Evolutionary conservation across 2,113 vertebrate species (phyloP).

Genomic region (Tragelaphus imberbis): DNA sequence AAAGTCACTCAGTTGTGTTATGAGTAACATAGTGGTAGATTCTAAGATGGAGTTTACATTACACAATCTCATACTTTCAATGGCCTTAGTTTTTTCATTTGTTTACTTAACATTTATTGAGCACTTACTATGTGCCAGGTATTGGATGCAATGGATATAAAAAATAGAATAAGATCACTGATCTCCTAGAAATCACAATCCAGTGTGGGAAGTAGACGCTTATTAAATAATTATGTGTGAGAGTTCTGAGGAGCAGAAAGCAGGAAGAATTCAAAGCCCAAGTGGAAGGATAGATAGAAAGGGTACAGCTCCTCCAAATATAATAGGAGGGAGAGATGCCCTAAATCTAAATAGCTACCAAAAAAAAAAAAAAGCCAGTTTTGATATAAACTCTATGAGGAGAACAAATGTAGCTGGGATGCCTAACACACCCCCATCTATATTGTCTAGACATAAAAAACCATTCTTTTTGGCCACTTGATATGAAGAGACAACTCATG

Average conservation of each 20-base stretch:
- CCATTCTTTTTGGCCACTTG: background rate
- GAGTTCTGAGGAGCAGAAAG: background rate
- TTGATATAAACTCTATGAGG: background rate
- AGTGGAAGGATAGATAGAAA: background rate
- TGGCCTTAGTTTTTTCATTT: background rate
- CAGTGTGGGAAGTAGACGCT: background rate
- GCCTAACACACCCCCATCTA: background rate
- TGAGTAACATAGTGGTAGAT: background rate
- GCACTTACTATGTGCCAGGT: background rate
- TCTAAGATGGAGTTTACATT: conserved; percentile 12
- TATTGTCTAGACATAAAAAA: background rate
- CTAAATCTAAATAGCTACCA: background rate
- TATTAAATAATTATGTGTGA: background rate
- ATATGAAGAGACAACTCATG: background rate
- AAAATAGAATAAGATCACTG: background rate
- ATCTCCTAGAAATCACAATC: background rate
- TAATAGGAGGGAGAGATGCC: background rate
- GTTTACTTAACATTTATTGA: conserved; percentile 49
- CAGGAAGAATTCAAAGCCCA: background rate
- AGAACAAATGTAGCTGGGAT: background rate
- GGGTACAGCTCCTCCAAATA: background rate
- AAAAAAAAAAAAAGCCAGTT: background rate
- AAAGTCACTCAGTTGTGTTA: background rate
- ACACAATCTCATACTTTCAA: background rate
- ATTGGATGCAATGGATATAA: background rate